Conservation (phyloP, 2,113 vertebrate genomes). For the Daboia siamensis region DNA sequence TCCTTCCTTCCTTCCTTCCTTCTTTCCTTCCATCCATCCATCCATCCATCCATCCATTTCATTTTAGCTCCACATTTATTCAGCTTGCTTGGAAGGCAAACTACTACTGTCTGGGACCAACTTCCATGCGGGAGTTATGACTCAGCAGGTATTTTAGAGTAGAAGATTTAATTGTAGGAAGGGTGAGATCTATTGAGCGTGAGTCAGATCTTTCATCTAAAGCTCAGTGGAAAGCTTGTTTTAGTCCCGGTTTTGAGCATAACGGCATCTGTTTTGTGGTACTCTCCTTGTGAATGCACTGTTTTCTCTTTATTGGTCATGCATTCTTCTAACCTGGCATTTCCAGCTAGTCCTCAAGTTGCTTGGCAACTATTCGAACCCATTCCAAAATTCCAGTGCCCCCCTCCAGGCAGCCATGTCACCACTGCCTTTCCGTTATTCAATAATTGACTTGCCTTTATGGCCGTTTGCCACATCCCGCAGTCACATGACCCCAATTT, state of each 20-base stretch:
- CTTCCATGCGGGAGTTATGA: neutral
- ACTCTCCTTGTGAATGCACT: neutral
- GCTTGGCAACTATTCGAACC: neutral
- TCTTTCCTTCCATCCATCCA: no score
- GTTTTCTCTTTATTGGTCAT: neutral
- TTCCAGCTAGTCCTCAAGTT: neutral
- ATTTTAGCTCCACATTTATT: neutral
- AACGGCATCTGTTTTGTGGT: neutral
- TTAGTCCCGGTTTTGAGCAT: neutral
- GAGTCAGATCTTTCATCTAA: neutral
- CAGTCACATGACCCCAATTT: neutral
- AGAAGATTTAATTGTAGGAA: neutral
- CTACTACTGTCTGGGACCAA: neutral
- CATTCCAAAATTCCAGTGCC: neutral
- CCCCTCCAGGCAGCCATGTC: no score
- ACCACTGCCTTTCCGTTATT: no score
- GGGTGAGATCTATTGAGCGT: neutral
- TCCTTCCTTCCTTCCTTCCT: neutral
- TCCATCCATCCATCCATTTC: neutral
- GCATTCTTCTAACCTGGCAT: neutral
- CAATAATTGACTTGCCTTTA: no score
- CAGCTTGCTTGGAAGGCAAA: neutral
- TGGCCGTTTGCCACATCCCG: neutral
- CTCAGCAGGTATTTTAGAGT: neutral
- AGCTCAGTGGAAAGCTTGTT: neutral